These are phyloP conservation scores for Phania funesta DNA, from an alignment of 2,888 invertebrate species.

Conservation along the genomic window DNA sequence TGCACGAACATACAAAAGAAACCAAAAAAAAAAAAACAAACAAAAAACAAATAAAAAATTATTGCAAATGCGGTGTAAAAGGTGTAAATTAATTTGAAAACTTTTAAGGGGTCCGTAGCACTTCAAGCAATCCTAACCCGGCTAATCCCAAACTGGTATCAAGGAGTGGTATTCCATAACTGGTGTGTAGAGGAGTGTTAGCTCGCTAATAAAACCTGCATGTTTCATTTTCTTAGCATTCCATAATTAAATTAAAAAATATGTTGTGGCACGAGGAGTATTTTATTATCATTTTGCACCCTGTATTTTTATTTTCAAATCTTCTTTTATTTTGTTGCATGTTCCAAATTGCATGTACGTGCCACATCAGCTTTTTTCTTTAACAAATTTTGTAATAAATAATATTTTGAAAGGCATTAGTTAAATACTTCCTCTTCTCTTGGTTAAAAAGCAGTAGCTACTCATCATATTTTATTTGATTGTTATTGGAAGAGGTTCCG, in stretches of 20 bases:
- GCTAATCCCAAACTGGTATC: slow-evolving; percentile 7
- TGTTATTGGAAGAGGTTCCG: slow-evolving; percentile 11
- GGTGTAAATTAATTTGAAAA: background rate
- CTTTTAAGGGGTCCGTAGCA: slow-evolving; percentile 5
- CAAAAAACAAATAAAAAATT: background rate
- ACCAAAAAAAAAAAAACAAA: background rate
- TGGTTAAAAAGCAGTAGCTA: slow-evolving; percentile 1
- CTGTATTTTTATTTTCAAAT: slow-evolving; percentile 8
- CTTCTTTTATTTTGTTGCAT: slow-evolving; percentile 32
- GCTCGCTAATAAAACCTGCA: slow-evolving; percentile 26
- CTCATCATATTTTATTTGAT: slow-evolving; percentile 1
- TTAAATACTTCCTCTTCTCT: slow-evolving; percentile 40
- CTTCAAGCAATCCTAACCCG: slow-evolving; percentile 21
- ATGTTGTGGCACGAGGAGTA: background rate
- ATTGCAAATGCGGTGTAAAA: slow-evolving; percentile 11
- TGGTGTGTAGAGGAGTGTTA: slow-evolving; percentile 7
- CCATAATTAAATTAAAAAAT: slow-evolving; percentile 8
- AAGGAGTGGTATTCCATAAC: slow-evolving; percentile 6
- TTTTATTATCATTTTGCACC: slow-evolving; percentile 38
- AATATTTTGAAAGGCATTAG: background rate
- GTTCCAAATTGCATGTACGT: slow-evolving; percentile 57
- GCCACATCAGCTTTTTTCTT: slow-evolving; percentile 15
- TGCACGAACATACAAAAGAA: slow-evolving; percentile 35
- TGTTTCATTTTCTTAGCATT: slow-evolving; percentile 40
- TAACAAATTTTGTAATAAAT: slow-evolving; percentile 8